Conservation (phyloP, 2,888 invertebrate genomes). For the Clanis bilineata region DNA sequence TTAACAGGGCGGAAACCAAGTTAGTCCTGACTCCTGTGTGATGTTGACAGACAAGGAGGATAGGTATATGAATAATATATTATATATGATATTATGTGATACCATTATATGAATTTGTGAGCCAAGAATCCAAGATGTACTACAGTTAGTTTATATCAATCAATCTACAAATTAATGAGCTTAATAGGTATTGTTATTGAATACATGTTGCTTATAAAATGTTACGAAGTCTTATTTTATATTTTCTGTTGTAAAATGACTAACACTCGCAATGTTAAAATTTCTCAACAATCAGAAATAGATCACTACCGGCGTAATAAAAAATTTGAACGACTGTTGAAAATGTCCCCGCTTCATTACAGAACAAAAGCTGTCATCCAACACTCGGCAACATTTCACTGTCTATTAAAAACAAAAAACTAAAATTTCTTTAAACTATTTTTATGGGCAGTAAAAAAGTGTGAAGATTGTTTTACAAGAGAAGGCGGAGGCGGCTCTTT, state of each 20-base stretch:
- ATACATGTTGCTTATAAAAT: neutral
- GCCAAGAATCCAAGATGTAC: too few relatives aligned
- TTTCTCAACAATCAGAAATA: conserved; percentile 57
- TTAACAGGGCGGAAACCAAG: too few relatives aligned
- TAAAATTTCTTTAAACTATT: conserved; percentile 78
- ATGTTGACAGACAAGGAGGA: too few relatives aligned
- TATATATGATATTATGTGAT: too few relatives aligned
- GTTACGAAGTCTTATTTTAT: neutral
- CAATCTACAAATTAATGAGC: too few relatives aligned
- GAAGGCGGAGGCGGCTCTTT: conserved; percentile 78
- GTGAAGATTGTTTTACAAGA: conserved; percentile 79
- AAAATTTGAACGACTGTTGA: conserved; percentile 65
- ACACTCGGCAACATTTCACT: conserved; percentile 81
- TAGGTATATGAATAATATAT: too few relatives aligned
- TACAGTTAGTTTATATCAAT: too few relatives aligned
- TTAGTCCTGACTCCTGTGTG: too few relatives aligned
- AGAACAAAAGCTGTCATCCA: conserved; percentile 81
- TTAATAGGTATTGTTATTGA: too few relatives aligned
- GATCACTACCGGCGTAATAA: conserved; percentile 66
- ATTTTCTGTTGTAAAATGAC: neutral
- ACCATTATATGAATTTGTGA: too few relatives aligned
- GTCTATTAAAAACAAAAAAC: conserved; percentile 76
- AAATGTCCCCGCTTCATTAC: conserved; percentile 77
- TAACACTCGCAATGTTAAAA: neutral
- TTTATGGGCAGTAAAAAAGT: conserved; percentile 79